Percentiles rank a stretch among this genome's conserved stretches.
These are phyloP conservation scores for Progne subis DNA, from an alignment of 2,113 vertebrate genomes.

Conservation along the genomic window DNA sequence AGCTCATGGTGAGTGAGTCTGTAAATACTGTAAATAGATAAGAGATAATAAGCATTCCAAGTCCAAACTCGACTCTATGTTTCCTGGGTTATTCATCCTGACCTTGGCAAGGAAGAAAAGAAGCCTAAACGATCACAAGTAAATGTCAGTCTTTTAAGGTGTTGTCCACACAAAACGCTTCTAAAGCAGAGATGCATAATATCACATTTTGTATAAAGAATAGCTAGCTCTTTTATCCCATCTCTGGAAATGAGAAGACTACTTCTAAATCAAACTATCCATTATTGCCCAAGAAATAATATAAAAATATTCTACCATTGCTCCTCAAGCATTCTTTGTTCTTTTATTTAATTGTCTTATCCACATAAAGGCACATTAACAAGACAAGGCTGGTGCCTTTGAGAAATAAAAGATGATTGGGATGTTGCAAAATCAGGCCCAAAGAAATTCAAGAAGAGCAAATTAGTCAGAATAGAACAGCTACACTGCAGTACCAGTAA, in stretches of 20 bases:
- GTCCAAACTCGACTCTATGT: too few relatives aligned
- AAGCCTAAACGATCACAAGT: neutral
- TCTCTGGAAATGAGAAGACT: neutral
- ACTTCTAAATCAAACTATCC: neutral
- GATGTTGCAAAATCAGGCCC: neutral
- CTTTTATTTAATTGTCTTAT: conserved; percentile 12
- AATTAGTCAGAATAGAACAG: conserved; percentile 4
- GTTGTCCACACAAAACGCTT: neutral
- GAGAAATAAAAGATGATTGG: conserved; percentile 4
- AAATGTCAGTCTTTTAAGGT: neutral
- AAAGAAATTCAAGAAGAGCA: neutral
- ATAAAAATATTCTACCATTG: neutral
- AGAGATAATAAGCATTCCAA: too few relatives aligned
- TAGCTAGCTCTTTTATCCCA: neutral
- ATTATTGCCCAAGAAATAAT: neutral
- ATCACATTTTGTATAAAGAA: neutral
- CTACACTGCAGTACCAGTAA: conserved; percentile 43
- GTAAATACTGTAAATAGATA: too few relatives aligned
- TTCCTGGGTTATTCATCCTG: too few relatives aligned
- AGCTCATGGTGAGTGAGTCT: too few relatives aligned
- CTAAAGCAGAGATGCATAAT: neutral
- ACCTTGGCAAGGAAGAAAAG: too few relatives aligned
- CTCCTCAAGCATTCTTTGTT: conserved; percentile 11
- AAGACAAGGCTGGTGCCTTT: neutral
- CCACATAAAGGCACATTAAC: conserved; percentile 9